Conservation (phyloP, 2,113 vertebrate genomes). For the Arothron firmamentum region DNA sequence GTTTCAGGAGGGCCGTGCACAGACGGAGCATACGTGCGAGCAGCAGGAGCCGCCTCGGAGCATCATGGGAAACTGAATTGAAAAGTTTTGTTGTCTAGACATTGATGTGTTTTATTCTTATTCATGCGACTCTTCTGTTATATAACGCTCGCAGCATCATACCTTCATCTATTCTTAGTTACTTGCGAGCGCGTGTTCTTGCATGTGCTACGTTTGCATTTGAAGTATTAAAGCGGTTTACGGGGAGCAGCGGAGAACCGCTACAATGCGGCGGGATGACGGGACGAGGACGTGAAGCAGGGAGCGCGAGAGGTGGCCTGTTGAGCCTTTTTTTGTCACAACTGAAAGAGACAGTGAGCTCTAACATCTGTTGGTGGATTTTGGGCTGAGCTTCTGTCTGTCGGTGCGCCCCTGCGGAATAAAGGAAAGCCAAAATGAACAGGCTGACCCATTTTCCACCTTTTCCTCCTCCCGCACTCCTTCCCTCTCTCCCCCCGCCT, state of each 20-base stretch:
- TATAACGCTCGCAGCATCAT: conserved; percentile 12
- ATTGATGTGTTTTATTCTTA: conserved; percentile 16
- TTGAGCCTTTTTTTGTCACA: conserved; percentile 52
- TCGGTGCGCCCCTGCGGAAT: conserved; percentile 53
- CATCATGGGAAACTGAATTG: conserved; percentile 35
- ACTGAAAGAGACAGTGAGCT: conserved; percentile 60
- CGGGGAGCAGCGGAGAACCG: conserved; percentile 6
- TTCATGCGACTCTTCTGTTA: conserved; percentile 16
- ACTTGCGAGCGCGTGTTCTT: background rate
- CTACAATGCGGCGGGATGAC: conserved; percentile 26
- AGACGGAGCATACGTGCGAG: background rate
- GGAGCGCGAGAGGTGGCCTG: conserved; percentile 32
- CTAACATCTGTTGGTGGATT: conserved; percentile 69
- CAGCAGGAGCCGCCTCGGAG: conserved; percentile 7
- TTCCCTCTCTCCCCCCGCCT: conserved; percentile 9
- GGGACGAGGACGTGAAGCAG: conserved; percentile 30
- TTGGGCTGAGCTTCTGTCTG: conserved; percentile 55
- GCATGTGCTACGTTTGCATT: conserved; percentile 1
- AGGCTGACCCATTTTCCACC: conserved; percentile 64
- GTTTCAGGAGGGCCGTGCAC: conserved; percentile 11
- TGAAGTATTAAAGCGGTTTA: conserved; percentile 4
- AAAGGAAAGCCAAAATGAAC: conserved; percentile 55
- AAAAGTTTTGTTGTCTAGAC: conserved; percentile 7
- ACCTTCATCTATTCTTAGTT: conserved; percentile 10
- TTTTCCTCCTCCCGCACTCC: conserved; percentile 11